These are phyloP conservation scores for Watsonalla binaria DNA, from an alignment of 2,888 invertebrate species.

Conservation along the genomic window DNA sequence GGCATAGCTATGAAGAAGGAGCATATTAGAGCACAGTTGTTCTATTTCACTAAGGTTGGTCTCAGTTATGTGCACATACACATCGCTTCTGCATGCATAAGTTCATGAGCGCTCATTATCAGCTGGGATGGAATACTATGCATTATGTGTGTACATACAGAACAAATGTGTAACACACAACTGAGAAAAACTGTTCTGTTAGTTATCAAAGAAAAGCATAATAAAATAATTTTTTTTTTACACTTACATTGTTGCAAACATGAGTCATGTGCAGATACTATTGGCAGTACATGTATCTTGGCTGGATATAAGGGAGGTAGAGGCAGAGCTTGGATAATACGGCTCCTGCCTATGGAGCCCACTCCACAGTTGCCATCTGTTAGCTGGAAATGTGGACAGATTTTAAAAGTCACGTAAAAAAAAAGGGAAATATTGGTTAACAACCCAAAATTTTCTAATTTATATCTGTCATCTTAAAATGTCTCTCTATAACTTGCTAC, in stretches of 20 bases:
- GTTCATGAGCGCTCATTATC: too few relatives aligned
- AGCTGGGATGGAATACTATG: too few relatives aligned
- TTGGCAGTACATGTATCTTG: constrained; percentile 86
- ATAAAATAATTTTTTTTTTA: constrained; percentile 2
- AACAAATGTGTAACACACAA: too few relatives aligned
- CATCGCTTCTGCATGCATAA: too few relatives aligned
- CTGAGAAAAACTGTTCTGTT: too few relatives aligned
- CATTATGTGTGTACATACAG: too few relatives aligned
- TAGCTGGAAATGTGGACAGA: constrained; percentile 33
- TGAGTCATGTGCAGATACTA: constrained; percentile 82
- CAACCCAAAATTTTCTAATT: too few relatives aligned
- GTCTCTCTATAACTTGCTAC: too few relatives aligned
- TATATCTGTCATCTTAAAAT: too few relatives aligned
- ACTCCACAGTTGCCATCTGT: constrained; percentile 71
- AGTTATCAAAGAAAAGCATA: neutral
- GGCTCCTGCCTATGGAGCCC: constrained; percentile 57
- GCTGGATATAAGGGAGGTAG: constrained; percentile 90
- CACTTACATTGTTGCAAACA: constrained; percentile 63
- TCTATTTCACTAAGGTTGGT: too few relatives aligned
- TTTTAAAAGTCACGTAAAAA: neutral
- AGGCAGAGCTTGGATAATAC: constrained; percentile 78
- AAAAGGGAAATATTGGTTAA: too few relatives aligned
- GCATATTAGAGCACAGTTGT: neutral
- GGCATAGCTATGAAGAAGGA: constrained; percentile 76
- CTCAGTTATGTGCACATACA: too few relatives aligned